These are phyloP conservation scores for Styela clava DNA, from an alignment of 23 tunicate species.

Conservation along the genomic window DNA sequence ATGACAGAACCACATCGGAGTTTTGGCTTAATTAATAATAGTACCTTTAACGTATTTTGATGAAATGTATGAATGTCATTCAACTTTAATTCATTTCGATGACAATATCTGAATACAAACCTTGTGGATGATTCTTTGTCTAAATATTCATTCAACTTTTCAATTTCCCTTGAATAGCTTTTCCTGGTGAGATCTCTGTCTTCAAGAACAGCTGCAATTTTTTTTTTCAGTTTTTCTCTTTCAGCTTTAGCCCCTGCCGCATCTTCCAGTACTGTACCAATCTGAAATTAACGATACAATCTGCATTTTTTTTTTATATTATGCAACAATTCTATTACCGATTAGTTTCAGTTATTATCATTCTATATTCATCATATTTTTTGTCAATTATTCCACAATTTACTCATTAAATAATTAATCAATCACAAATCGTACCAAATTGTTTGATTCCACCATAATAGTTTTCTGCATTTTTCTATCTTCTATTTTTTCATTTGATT, in stretches of 20 bases:
- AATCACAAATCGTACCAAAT: slow-evolving; percentile 2
- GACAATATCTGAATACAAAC: neutral
- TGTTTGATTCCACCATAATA: slow-evolving; percentile 6
- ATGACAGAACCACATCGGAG: too few species aligned
- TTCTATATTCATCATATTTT: too few species aligned
- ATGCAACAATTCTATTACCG: too few species aligned
- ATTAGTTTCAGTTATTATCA: too few species aligned
- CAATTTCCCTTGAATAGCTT: neutral
- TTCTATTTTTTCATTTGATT: neutral
- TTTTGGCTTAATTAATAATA: too few species aligned
- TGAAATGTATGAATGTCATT: too few species aligned
- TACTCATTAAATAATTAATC: too few species aligned
- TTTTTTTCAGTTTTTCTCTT: neutral
- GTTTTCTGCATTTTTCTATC: slow-evolving; percentile 6
- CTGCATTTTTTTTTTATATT: too few species aligned
- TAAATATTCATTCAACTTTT: neutral
- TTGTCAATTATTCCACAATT: too few species aligned
- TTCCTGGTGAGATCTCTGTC: slow-evolving; percentile 1
- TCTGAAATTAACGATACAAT: neutral
- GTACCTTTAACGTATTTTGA: too few species aligned
- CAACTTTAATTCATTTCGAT: too few species aligned
- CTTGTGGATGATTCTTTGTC: neutral
- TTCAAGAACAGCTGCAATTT: slow-evolving; percentile 1
- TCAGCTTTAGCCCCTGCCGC: slow-evolving; percentile 1
- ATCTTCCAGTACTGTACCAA: neutral